Evolutionary conservation across 2,888 invertebrate genomes (phyloP).

Genomic region (Agrochola lota): DNA sequence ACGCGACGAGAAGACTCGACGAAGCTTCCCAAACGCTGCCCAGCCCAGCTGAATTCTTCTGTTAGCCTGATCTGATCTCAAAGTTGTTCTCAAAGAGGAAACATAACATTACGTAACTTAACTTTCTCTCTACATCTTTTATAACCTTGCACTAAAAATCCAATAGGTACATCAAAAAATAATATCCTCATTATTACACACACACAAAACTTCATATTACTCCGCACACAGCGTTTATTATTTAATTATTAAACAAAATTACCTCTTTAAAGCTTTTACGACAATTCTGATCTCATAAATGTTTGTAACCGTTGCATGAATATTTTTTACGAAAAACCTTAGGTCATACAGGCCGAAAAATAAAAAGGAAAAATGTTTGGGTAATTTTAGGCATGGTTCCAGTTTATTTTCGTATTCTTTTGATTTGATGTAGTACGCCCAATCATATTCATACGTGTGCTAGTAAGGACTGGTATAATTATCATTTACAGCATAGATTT

Average conservation of each 20-base stretch:
- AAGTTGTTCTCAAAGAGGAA: no score
- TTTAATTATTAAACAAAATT: conserved; percentile 79
- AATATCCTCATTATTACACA: conserved; percentile 25
- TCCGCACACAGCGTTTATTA: conserved; percentile 73
- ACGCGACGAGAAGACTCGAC: no score
- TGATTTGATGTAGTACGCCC: not conserved
- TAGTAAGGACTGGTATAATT: no score
- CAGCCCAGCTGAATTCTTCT: no score
- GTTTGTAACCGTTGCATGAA: conserved; percentile 26
- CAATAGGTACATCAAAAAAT: conserved; percentile 14
- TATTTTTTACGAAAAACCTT: conserved; percentile 36
- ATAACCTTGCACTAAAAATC: not conserved
- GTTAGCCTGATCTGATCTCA: no score
- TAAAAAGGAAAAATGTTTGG: not conserved
- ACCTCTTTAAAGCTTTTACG: conserved; percentile 74
- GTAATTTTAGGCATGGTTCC: not conserved
- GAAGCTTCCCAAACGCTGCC: no score
- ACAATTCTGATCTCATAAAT: conserved; percentile 65
- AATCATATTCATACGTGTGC: no score
- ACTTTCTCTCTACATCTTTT: not conserved
- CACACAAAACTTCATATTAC: conserved; percentile 59
- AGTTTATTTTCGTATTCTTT: not conserved
- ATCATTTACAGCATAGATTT: no score
- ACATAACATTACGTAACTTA: not conserved
- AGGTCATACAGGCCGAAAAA: conserved; percentile 30